Conservation (phyloP, 2,888 invertebrate genomes). For the Ochropleura leucogaster region DNA sequence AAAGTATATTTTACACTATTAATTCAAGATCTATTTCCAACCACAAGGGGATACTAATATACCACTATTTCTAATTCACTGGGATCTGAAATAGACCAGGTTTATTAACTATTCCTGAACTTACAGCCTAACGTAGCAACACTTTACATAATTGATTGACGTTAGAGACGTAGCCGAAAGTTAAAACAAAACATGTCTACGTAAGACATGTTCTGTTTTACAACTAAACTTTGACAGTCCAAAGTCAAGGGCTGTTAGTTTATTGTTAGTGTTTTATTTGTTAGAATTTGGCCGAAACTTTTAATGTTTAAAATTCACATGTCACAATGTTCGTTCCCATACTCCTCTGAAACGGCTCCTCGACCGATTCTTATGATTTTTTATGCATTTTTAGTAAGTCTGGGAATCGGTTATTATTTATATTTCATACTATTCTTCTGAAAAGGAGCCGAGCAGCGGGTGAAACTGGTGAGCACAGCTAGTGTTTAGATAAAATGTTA, state of each 20-base stretch:
- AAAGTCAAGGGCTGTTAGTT: background rate
- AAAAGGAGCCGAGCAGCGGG: no score
- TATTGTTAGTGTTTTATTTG: no score
- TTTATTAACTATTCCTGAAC: conserved; percentile 43
- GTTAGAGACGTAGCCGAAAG: conserved; percentile 6
- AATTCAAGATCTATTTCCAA: conserved; percentile 9
- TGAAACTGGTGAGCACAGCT: no score
- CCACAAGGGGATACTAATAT: background rate
- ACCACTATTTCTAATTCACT: background rate
- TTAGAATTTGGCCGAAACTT: background rate
- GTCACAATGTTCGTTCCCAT: no score
- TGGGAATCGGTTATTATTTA: no score
- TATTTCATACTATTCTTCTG: no score
- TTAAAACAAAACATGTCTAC: background rate
- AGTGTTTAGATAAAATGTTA: no score
- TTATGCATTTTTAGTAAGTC: no score
- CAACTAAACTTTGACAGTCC: background rate
- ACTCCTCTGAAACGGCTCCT: no score
- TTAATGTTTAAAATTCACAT: no score
- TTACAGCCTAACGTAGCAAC: conserved; percentile 23
- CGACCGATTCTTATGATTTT: no score
- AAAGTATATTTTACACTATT: background rate
- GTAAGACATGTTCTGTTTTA: conserved; percentile 12
- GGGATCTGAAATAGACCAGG: background rate
- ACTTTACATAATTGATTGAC: conserved; percentile 43